phyloP scores from a whole-genome alignment of 2,113 vertebrate species.

The Erpornis zantholeuca region DNA sequence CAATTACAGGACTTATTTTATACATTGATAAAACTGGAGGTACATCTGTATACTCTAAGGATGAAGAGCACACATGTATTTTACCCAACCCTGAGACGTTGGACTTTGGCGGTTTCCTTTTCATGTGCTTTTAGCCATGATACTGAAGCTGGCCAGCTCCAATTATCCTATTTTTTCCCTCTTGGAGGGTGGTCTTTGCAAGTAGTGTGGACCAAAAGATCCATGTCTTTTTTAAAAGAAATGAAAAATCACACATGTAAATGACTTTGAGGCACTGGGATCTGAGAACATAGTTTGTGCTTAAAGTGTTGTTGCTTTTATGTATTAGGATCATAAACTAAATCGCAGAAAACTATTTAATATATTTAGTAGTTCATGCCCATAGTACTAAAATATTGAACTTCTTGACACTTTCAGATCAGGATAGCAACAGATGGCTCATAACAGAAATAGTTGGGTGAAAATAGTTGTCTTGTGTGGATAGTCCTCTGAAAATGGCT shows the following conservation, averaged over 20 bases:
- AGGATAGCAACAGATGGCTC: neutral
- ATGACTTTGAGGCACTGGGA: neutral
- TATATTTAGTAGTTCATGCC: neutral
- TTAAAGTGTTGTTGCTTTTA: neutral
- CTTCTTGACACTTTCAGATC: neutral
- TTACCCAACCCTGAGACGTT: neutral
- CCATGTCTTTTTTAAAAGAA: neutral
- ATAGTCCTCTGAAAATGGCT: neutral
- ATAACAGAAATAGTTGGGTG: neutral
- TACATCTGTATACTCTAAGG: neutral
- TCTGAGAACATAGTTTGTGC: neutral
- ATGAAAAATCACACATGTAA: neutral
- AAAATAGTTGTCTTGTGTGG: neutral
- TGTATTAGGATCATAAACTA: neutral
- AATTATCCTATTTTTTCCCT: neutral
- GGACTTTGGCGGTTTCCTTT: neutral
- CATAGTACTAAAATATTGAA: neutral
- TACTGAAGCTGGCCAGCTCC: neutral
- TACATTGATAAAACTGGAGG: neutral
- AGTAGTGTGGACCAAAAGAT: neutral
- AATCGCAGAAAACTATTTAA: neutral
- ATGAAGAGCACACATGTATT: rapidly evolving
- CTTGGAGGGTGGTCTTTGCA: neutral
- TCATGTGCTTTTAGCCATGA: neutral
- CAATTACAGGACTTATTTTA: neutral